Base-by-base conservation (phyloP, 2,888 invertebrate genomes). In the Phanerotoma sp. region DNA sequence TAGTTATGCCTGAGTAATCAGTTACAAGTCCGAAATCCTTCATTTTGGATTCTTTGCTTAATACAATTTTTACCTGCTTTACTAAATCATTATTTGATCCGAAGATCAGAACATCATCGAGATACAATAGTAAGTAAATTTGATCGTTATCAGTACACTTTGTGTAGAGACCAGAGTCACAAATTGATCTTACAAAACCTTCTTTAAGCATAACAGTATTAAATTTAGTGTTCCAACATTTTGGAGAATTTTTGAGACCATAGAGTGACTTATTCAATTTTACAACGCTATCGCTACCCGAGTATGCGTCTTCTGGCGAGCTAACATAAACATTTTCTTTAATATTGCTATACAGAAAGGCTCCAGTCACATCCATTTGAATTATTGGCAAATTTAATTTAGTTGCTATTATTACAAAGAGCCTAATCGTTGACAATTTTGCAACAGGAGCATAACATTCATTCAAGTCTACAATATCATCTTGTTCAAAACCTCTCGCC, bases 311-410 rank as follows among this genome's bases (percentile, higher is more conserved):
- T 11, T 50, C 47, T 30, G 53, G 55, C 5, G 46, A n/a, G 18
- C 61, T 51, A 54, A 62, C 61, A 22, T 50, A 59, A 5, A 62
- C 40, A 1, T 45, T 42, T 32, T 62, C 61, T 13, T 55, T 42
- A 5, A 64, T 51, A 9, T 56, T 37, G 4, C 61, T 62, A 22
- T 61, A 55, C 1, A 63, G 47, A 35, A 63, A 62, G 4, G 62
- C 60, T 1, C 58, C 56, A 44, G 55, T 48, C 7, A 61, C 56
- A 16, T 58, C 60, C 45, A 62, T 62, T 32, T 61, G 62, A 1
- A 38, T 7, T 22, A 62, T 7, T 25, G 60, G 54, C 10, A 62
- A 57, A 33, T 62, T 46, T 15, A 51, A 49, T 30, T 16, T 49
- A 1, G 60, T 50, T 22, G 51, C 48, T 4, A 46, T 52, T 2